Base-by-base conservation (phyloP, 2,888 invertebrate genomes). In the Synanthedon andrenaeformis region DNA sequence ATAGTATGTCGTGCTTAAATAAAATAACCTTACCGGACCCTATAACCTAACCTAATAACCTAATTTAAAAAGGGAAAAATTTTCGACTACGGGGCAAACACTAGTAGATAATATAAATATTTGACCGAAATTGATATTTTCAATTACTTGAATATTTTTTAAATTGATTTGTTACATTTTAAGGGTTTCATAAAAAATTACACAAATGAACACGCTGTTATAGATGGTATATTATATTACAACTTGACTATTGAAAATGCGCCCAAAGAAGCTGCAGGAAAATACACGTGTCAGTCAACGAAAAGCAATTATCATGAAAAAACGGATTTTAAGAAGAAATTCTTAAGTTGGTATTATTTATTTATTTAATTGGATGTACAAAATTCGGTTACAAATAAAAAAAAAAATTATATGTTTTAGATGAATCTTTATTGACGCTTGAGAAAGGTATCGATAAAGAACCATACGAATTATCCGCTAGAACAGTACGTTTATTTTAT, bases 221-320 rank as follows among this genome's bases (percentile, higher is more conserved):
- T 52, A 3, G 63, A 59, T 35, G 67, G 65, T 6, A 61, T 60
- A 14, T 58, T 79, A 19, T 83, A 72, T 53, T 69, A 64, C 14
- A 71, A 65, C 53, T 65, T 84, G 49, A 78, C 68, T 23, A 61
- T 85, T 35, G 41, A 49, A 1, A 76, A 81, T 53, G 82, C 82
- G 0, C 71, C 68, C 1, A 60, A 58, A 51, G 60, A 66, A 11
- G 71, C 81, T 53, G 67, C 53, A 3, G 84, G 84, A 0, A 41
- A 1, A 0, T 86, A 84, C 57, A 63, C 42, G 0, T 86, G 86
- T 53, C 54, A 62, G 8, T 67, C 77, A 2, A 64, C 55, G 41
- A 76, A 71, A 54, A 68, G 60, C 13, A 66, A 64, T 53, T 62
- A 59, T 0, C 42, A 56, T 1, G 59, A 60, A 49, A 23, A 45